Evolutionary conservation across 2,113 vertebrate genomes (phyloP).

Genomic region (Eptesicus fuscus): DNA sequence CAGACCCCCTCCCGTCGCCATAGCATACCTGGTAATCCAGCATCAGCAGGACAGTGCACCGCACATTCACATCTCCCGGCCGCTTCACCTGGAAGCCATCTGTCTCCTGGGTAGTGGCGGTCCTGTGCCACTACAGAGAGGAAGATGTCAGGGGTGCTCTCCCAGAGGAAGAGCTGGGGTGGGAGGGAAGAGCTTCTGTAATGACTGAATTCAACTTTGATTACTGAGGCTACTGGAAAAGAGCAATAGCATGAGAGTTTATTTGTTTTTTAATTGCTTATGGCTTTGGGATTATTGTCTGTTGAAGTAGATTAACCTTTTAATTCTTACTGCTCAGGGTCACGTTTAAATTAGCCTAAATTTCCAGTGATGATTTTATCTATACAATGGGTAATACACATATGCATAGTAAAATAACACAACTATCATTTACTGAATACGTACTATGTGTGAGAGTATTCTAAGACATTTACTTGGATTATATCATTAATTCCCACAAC

Average conservation of each 20-base stretch:
- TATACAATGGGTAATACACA: background rate
- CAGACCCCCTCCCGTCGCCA: background rate
- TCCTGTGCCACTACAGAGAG: constrained; percentile 94
- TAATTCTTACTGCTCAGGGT: background rate
- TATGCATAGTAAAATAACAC: background rate
- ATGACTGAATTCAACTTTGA: constrained; percentile 54
- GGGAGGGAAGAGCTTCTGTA: constrained; percentile 71
- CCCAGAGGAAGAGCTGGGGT: constrained; percentile 69
- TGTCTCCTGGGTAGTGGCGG: constrained; percentile 98
- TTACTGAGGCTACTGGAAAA: constrained; percentile 59
- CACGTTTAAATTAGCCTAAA: constrained; percentile 12
- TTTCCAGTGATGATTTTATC: constrained; percentile 22
- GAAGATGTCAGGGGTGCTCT: constrained; percentile 64
- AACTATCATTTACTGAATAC: background rate
- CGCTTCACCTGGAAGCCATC: constrained; percentile 99
- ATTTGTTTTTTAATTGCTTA: background rate
- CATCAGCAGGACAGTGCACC: constrained; percentile 98
- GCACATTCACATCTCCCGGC: constrained; percentile 96
- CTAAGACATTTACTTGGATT: constrained; percentile 1
- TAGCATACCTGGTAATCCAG: constrained; percentile 95
- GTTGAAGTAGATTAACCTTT: background rate
- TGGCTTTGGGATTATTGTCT: background rate
- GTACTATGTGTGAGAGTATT: background rate
- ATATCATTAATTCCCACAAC: background rate
- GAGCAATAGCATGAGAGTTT: constrained; percentile 19